These are phyloP conservation scores for Pristionchus japonicus DNA, from an alignment of 2,888 invertebrate genomes.

Conservation along the genomic window DNA sequence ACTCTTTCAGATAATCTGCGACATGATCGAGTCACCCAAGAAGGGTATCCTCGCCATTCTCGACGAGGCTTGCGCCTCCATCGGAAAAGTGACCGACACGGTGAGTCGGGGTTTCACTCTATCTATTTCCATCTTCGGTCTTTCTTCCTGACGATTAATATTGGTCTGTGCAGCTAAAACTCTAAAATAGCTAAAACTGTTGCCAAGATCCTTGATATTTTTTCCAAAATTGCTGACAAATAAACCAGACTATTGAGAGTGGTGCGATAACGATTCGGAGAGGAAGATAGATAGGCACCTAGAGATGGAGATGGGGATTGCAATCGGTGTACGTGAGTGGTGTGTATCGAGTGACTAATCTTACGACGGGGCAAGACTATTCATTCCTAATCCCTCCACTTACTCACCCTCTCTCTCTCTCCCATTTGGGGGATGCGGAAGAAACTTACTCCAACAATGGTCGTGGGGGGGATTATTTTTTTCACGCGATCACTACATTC, in stretches of 20 bases:
- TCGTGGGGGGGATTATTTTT: not conserved
- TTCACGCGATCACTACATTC: not conserved
- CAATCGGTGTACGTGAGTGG: not conserved
- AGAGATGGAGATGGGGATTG: slow-evolving; percentile 27
- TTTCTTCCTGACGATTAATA: not conserved
- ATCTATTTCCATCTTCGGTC: not conserved
- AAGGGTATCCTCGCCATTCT: slow-evolving; percentile 91
- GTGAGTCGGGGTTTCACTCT: slow-evolving; percentile 63
- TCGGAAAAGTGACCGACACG: slow-evolving; percentile 88
- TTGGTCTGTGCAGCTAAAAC: not conserved
- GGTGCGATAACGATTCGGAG: not conserved
- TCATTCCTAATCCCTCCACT: slow-evolving; percentile 16
- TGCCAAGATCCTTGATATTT: not conserved
- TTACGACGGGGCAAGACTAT: not conserved
- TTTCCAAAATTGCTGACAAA: not conserved
- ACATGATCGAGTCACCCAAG: slow-evolving; percentile 92
- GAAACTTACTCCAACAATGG: not conserved
- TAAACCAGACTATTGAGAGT: not conserved
- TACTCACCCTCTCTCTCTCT: not conserved
- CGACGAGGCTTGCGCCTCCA: slow-evolving; percentile 96
- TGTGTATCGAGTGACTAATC: slow-evolving; percentile 37
- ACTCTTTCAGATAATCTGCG: slow-evolving; percentile 84
- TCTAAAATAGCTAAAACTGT: too few relatives aligned
- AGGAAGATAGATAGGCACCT: not conserved
- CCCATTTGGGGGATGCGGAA: not conserved